Base-by-base conservation (phyloP, 2,888 invertebrate species). In the Lumbricus terrestris region DNA sequence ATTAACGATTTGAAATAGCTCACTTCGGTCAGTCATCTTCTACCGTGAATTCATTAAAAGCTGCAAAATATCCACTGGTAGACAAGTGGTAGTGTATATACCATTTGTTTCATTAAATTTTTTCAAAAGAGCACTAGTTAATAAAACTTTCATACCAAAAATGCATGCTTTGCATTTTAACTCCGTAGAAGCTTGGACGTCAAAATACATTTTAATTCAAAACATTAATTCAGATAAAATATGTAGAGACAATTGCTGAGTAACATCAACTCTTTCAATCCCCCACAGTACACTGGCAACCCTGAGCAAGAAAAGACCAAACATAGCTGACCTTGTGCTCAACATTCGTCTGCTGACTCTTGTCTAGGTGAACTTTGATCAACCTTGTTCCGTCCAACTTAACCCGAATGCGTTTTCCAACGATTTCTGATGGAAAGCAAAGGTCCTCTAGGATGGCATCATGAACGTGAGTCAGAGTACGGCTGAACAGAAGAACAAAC, bases 401-500 rank as follows among this genome's bases (percentile, higher is more conserved):
- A 92, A 99, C 97, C 93, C 99, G 96, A 95, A 98, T 98, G 93
- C 99, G 96, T 96, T 99, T 99, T 95, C 99, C 99, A 85, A 99
- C 99, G 94, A 99, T 99, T 96, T 99, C 99, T 90, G 99, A 99
- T 42, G 99, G 99, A 96, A 97, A 99, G 91, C 99, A 99, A 93
- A 99, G 96, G 96, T 99, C 99, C 95, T 99, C 98, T 92, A 99
- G 96, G 94, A 99, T 98, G 91, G 98, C 97, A 95, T 99, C 99
- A 94, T 99, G 99, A 82, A 99, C 99, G 93, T 98, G 97, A 90
- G 99, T 99, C 93, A 99, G 96, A 89, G 99, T 99, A 94, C 99
- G 96, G 94, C 96, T 96, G 93, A 16, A 89, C 69, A 69, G 69
- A n/a, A 69, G 4, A n/a, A 69, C 69, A 69, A 69, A n/a, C 47